Evolutionary conservation across 2,797 vertebrate species (phyloP), one percentile per base, ranked within the genome.

Genomic region (Poeciliopsis presidionis): DNA sequence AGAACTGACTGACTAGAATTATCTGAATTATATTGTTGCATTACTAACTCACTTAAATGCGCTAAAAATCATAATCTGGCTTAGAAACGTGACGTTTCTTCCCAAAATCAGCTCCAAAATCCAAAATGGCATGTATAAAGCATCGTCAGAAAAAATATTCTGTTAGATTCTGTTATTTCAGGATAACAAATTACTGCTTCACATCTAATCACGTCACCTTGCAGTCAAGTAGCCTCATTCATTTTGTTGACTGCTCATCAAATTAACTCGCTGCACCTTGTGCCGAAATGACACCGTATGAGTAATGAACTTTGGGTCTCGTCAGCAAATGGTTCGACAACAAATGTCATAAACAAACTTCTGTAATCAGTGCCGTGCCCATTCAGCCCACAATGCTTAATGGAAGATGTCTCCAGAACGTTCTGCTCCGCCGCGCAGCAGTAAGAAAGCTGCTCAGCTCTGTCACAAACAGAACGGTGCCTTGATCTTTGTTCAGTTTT

Each of bases 191-290:
- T 87, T 76, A 79, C 76, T 78, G 73, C 73, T 80, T 90, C 82
- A 81, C 77, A 81, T 87, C 74, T 84, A 81, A 84, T 91, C 82
- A 73, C 65, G 82, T 86, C 80, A 73, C 41, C 65, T 81, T 28
- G 82, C 81, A 82, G 79, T 65, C 51, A 78, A 82, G 47, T 75
- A 70, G 77, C 11, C 85, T 86, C 86, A 84, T 90, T 80, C 78
- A 73, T 88, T 87, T 74, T 85, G 77, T 75, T 84, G 82, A 88
- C 77, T 84, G 73, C 71, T 84, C 79, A 90, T 92, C 81, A 87
- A 86, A 91, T 91, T 79, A 87, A 83, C 61, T 79, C 30, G 2
- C 73, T 78, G 69, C 78, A 79, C 81, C 46, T 81, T 72, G 73
- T 59, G 33, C 73, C 72, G 70, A 76, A 76, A 49, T 76, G 81